Evolutionary conservation across 2,113 vertebrate species (phyloP).

Genomic region (Sigmodon hispidus): DNA sequence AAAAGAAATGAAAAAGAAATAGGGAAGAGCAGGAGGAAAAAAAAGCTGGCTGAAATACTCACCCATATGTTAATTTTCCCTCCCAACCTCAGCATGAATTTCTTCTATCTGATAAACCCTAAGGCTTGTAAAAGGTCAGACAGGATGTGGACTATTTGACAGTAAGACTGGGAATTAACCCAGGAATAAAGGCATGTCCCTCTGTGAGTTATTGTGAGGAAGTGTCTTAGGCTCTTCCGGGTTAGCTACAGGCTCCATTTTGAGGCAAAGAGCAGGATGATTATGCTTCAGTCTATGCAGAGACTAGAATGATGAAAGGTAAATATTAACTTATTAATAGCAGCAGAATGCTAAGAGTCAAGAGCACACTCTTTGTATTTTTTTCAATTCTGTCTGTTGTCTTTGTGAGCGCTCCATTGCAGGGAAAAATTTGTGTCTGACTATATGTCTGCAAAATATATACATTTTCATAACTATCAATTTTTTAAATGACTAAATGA

Average conservation of each 20-base stretch:
- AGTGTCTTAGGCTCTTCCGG: background rate
- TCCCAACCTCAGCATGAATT: background rate
- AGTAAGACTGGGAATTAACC: background rate
- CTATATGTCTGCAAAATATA: background rate
- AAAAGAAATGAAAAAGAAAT: background rate
- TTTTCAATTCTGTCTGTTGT: background rate
- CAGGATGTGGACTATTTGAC: background rate
- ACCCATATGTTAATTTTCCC: no score
- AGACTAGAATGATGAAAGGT: background rate
- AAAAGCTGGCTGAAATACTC: background rate
- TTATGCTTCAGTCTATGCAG: background rate
- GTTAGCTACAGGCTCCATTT: background rate
- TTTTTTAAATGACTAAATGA: background rate
- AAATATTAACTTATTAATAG: background rate
- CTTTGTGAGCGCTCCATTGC: background rate
- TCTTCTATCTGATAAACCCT: background rate
- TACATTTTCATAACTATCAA: background rate
- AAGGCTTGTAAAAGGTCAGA: background rate
- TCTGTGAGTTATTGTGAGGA: background rate
- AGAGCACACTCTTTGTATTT: background rate
- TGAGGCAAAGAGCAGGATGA: no score
- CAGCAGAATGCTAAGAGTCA: background rate
- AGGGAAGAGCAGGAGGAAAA: no score
- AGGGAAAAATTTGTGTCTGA: background rate
- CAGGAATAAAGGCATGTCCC: background rate